phyloP scores from a whole-genome alignment of 2,113 vertebrate species.

The Marmota flaviventris region DNA sequence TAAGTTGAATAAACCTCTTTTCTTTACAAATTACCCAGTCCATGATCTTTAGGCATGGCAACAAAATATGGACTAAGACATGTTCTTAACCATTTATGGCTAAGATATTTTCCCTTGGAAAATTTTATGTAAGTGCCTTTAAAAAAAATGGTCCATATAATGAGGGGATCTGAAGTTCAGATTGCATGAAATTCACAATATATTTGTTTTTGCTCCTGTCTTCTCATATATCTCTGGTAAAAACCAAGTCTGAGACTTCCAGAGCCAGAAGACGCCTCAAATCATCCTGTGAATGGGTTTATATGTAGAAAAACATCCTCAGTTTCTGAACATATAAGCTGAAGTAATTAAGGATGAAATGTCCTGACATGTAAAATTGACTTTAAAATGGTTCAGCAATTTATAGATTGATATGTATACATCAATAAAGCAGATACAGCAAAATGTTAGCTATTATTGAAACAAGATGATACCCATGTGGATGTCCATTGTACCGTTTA shows the following conservation, averaged over 20 bases:
- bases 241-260: neutral
- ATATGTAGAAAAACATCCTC: neutral
- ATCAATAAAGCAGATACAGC: neutral
- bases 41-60: neutral
- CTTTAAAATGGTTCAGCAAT: neutral
- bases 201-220: neutral
- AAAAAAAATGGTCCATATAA: neutral
- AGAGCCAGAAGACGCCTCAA: neutral
- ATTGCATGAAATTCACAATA: neutral
- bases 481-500: neutral
- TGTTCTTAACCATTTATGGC: neutral
- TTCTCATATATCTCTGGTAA: neutral
- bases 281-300: neutral
- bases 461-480: neutral
- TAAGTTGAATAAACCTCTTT: neutral
- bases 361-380: neutral
- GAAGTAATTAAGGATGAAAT: neutral
- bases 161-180: neutral
- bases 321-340: neutral
- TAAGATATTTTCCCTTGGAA: neutral
- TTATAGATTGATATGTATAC: neutral
- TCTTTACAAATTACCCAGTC: neutral
- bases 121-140: neutral
- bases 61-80: neutral
- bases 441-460: neutral